A percentile compares a stretch with the other conserved stretches of the same genome.
These are phyloP conservation scores for Syngnathus floridae DNA, from an alignment of 2,113 vertebrate species.

Conservation along the genomic window DNA sequence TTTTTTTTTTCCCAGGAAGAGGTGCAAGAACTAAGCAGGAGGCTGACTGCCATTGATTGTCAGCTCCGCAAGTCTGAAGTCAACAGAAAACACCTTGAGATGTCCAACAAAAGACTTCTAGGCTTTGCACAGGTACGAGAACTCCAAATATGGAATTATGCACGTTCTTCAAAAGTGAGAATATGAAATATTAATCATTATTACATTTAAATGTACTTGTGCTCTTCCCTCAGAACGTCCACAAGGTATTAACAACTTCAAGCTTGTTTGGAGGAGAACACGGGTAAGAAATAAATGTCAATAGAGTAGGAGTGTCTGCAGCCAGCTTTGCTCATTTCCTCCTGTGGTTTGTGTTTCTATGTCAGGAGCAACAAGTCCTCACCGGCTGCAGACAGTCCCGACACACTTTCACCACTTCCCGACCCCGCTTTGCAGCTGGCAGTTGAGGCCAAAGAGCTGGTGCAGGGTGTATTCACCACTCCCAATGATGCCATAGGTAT, in stretches of 20 bases:
- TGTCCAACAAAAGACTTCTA: conserved; percentile 82
- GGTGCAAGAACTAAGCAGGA: conserved; percentile 72
- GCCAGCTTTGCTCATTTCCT: not conserved
- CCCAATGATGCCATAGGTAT: conserved; percentile 57
- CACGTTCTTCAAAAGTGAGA: not conserved
- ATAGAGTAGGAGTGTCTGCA: not conserved
- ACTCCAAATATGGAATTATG: not conserved
- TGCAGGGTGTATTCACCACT: conserved; percentile 50
- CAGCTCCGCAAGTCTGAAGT: conserved; percentile 79
- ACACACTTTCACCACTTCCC: conserved; percentile 49
- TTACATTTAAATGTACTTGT: no score
- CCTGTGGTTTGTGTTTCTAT: not conserved
- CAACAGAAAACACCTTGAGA: conserved; percentile 78
- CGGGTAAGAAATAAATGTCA: conserved; percentile 62
- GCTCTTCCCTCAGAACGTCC: conserved; percentile 74
- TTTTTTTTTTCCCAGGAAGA: conserved; percentile 57
- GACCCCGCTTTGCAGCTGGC: conserved; percentile 63
- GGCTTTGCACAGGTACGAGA: conserved; percentile 75
- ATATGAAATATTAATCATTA: not conserved
- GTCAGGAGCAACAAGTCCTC: conserved; percentile 42
- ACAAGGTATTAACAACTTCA: conserved; percentile 75
- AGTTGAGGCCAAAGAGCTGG: conserved; percentile 68
- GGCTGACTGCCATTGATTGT: conserved; percentile 67
- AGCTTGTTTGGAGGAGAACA: conserved; percentile 62
- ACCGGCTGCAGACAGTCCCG: conserved; percentile 45